phyloP scores from a whole-genome alignment of 2,797 vertebrate genomes.

The Gambusia yucatana region DNA sequence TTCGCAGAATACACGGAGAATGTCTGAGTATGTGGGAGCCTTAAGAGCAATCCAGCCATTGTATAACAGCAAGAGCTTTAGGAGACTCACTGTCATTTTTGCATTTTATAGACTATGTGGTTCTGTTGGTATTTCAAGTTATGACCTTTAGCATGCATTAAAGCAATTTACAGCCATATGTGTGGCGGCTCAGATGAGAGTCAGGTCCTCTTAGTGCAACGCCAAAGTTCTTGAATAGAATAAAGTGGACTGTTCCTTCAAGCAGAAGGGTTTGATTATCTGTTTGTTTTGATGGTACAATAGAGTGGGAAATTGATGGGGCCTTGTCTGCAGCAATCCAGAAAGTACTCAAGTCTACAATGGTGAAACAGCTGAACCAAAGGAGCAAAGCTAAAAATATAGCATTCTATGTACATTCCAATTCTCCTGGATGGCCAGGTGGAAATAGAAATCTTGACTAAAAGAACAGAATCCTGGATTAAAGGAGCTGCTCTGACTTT shows the following conservation, averaged over 20 bases:
- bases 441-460: background rate
- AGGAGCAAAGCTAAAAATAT: background rate
- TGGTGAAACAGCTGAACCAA: background rate
- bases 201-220: background rate
- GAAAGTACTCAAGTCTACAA: background rate
- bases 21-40: background rate
- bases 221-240: background rate
- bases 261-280: background rate
- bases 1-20: background rate
- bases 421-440: background rate
- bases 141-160: background rate
- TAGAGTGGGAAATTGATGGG: background rate
- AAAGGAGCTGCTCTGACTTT: background rate
- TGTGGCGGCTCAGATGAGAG: background rate
- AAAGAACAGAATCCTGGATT: background rate
- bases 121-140: background rate
- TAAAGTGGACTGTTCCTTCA: background rate
- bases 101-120: background rate
- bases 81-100: background rate
- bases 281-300: background rate
- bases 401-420: background rate
- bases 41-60: background rate
- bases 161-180: background rate
- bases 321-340: background rate
- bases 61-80: conserved; percentile 16